A percentile compares a stretch with the other conserved stretches of the same genome.
phyloP scores from a whole-genome alignment of 2,888 invertebrate species.

The Pristionchus entomophagus region DNA sequence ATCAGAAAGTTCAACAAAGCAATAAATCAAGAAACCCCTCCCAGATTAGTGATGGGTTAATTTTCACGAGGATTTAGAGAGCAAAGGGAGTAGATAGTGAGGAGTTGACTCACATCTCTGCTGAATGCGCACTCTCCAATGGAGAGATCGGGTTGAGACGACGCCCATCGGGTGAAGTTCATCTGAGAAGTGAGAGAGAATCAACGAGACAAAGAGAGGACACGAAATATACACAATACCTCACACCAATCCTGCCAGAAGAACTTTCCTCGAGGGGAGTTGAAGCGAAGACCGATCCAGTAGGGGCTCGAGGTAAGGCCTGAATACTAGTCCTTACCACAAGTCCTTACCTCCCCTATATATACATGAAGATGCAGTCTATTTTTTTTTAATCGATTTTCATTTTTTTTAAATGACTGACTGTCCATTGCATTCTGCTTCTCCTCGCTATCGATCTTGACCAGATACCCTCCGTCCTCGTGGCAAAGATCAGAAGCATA shows the following conservation, averaged over 20 bases:
- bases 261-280: neutral
- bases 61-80: too few species aligned
- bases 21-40: too few species aligned
- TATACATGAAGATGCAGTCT: too few species aligned
- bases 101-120: slow-evolving; percentile 9
- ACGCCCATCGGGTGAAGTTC: neutral
- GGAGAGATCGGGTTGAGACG: slow-evolving; percentile 6
- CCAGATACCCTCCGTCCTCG: neutral
- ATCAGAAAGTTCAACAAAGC: neutral
- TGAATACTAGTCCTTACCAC: too few species aligned
- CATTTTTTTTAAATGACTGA: too few species aligned
- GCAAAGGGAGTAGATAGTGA: neutral
- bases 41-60: too few species aligned
- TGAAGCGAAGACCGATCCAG: slow-evolving; percentile 17
- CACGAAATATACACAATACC: neutral
- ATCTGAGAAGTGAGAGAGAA: neutral
- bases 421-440: slow-evolving; percentile 12
- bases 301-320: neutral
- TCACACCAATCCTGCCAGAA: slow-evolving; percentile 35
- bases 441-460: slow-evolving; percentile 5
- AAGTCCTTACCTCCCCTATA: too few species aligned
- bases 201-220: neutral
- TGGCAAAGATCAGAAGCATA: neutral
- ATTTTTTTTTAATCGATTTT: too few species aligned
- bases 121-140: slow-evolving; percentile 27